Base-by-base conservation (phyloP, 2,888 invertebrate genomes). In the Taenaris catops region DNA sequence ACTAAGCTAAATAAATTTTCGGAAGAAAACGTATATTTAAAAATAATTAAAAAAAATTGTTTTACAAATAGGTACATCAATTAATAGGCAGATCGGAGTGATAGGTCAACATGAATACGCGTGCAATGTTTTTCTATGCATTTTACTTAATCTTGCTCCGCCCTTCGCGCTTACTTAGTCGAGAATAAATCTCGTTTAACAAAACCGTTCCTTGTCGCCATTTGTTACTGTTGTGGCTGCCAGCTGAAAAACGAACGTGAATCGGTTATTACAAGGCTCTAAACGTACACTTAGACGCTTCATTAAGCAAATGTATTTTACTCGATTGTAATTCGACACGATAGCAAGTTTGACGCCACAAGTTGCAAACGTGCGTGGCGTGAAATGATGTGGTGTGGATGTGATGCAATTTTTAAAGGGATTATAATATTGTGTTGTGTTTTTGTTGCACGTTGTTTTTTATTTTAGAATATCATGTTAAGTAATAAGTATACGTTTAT, bases 241-340 rank as follows among this genome's bases (percentile, higher is more conserved):
- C 51, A 48, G 49, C 62, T 69, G 64, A 75, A 75, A 79, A 74
- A 68, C 67, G 70, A 76, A 74, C 76, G 75, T 76, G 80, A 72
- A 80, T 72, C 58, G 64, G 62, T 67, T 75, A 73, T 78, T 69
- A 76, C 67, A 73, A 66, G 58, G 63, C 64, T 63, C 63, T 71
- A 67, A 69, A 63, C 57, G 61, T 57, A 63, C 71, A 71, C 67
- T 79, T 74, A 71, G 63, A 68, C 51, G 70, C 60, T 60, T 73
- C 76, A 78, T 81, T 80, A 78, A 67, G 66, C 66, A 59, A 70
- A 76, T 78, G 71, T 70, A 74, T 70, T 64, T 66, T 57, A 65
- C 67, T 73, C 54, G 64, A 63, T 61, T 57, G 61, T 60, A 64
- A 79, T 80, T 79, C 76, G 80, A 67, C 73, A 59, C 80, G 74